Evolutionary conservation across 2,888 invertebrate species (phyloP).

Genomic region (Epirrhoe tristata): DNA sequence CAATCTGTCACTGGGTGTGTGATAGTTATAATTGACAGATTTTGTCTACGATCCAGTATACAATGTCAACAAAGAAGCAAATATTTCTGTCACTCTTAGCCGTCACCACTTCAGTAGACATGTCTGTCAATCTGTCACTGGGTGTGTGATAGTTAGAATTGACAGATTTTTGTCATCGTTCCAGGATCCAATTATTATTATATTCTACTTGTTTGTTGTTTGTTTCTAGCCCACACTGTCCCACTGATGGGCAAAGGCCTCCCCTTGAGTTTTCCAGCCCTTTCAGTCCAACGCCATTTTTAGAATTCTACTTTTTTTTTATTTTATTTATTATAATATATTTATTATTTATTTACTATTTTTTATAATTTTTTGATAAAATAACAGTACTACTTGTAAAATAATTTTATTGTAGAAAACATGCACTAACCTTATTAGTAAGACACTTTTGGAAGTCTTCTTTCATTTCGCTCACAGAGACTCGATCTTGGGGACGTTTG

Average conservation of each 20-base stretch:
- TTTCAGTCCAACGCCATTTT: no score
- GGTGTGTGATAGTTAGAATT: constrained; percentile 22
- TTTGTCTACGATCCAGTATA: neutral
- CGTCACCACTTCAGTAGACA: constrained; percentile 40
- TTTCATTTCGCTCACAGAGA: constrained; percentile 96
- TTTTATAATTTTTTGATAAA: no score
- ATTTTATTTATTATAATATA: no score
- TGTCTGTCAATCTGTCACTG: constrained; percentile 42
- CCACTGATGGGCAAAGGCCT: no score
- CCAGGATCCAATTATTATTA: neutral
- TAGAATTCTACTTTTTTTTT: neutral
- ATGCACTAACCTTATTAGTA: constrained; percentile 89
- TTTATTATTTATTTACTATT: no score
- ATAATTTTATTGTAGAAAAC: no score
- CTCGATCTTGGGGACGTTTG: constrained; percentile 98
- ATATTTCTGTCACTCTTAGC: constrained; percentile 14
- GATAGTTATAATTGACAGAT: constrained; percentile 16
- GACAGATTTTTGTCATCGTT: constrained; percentile 10
- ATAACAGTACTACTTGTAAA: no score
- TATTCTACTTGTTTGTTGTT: no score
- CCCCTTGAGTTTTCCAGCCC: no score
- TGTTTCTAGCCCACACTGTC: no score
- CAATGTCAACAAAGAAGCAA: neutral
- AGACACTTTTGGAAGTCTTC: constrained; percentile 94
- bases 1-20: constrained; percentile 45